Conservation (phyloP, 2,888 invertebrate genomes). For the Rhingia campestris region DNA sequence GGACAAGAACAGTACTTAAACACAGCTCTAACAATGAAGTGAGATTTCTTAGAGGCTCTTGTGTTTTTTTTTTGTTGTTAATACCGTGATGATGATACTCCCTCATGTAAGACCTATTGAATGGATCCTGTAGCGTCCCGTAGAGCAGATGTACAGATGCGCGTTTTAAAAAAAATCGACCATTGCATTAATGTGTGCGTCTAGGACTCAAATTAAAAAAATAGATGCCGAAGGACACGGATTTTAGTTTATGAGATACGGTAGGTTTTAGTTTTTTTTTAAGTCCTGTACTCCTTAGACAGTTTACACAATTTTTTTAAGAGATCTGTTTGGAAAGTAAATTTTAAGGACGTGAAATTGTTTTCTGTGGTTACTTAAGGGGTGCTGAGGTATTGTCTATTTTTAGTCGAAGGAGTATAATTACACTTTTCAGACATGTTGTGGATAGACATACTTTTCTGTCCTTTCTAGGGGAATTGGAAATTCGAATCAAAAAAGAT, state of each 20-base stretch:
- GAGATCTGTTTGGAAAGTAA: background rate
- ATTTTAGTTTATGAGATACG: constrained; percentile 58
- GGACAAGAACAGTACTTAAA: constrained; percentile 47
- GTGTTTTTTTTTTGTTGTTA: constrained; percentile 23
- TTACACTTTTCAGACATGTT: no score
- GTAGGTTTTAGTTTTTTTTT: constrained; percentile 33
- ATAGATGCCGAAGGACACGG: constrained; percentile 40
- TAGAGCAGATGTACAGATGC: constrained; percentile 68
- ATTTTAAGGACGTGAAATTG: no score
- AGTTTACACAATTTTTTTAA: constrained; percentile 15
- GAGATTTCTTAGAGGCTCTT: constrained; percentile 48
- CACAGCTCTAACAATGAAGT: constrained; percentile 42
- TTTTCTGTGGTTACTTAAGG: no score
- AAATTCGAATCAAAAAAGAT: no score
- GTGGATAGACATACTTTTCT: no score
- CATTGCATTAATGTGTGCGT: constrained; percentile 37
- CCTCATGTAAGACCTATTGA: constrained; percentile 56
- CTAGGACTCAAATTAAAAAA: constrained; percentile 49
- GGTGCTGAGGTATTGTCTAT: no score
- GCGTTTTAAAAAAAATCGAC: constrained; percentile 22
- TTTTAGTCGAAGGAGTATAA: no score
- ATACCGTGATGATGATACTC: constrained; percentile 50
- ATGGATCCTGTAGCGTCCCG: constrained; percentile 53
- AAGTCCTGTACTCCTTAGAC: constrained; percentile 26
- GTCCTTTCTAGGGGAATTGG: no score